Conservation (phyloP, 2,888 invertebrate genomes). For the Lasioglossum pauxillum region DNA sequence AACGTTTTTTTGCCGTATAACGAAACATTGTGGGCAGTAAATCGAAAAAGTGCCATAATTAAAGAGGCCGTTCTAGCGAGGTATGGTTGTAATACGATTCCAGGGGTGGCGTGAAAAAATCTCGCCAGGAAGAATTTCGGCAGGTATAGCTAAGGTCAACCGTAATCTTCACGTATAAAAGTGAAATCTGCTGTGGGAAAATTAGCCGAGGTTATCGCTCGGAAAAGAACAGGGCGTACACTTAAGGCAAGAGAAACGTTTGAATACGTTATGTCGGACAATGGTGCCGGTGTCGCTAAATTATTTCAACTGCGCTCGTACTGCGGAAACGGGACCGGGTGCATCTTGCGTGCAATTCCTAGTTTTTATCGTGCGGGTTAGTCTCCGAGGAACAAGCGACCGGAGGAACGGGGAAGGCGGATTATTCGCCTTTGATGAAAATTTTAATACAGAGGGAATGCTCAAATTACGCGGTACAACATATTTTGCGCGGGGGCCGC, state of each 20-base stretch:
- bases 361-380: background rate
- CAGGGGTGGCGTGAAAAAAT: too few species aligned
- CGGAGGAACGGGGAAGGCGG: background rate
- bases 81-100: too few species aligned
- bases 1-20: too few species aligned
- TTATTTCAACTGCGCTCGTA: background rate
- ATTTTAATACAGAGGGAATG: background rate
- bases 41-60: too few species aligned
- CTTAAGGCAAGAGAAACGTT: background rate
- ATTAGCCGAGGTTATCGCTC: too few species aligned
- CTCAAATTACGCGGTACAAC: slow-evolving; percentile 6
- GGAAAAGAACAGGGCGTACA: too few species aligned
- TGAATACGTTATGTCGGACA: background rate
- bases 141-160: too few species aligned
- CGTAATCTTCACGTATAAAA: too few species aligned
- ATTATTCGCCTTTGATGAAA: background rate
- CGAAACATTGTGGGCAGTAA: too few species aligned
- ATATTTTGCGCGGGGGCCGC: background rate
- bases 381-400: background rate
- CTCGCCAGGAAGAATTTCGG: too few species aligned
- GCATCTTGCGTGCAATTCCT: background rate
- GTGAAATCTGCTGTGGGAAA: too few species aligned
- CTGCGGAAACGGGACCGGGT: background rate
- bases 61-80: too few species aligned
- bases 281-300: background rate